Conservation (phyloP, 2,888 invertebrate genomes). For the Cheilosia impressa region DNA sequence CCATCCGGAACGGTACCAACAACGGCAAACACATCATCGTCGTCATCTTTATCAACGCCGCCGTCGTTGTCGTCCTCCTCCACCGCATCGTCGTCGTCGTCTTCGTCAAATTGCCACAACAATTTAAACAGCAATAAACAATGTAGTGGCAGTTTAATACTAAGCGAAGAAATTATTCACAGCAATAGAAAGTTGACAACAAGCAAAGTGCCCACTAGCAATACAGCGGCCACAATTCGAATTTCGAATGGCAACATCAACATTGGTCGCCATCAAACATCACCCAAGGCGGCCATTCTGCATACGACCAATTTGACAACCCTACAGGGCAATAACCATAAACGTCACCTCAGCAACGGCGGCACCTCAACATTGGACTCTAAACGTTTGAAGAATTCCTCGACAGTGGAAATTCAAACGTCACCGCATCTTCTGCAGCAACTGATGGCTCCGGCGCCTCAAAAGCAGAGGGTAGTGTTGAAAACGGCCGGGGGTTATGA, state of each 20-base stretch:
- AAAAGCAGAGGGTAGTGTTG: slow-evolving; percentile 77
- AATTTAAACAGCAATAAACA: slow-evolving; percentile 65
- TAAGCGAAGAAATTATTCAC: slow-evolving; percentile 69
- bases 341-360: slow-evolving; percentile 79
- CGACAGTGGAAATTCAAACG: slow-evolving; percentile 79
- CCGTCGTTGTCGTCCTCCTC: slow-evolving; percentile 29
- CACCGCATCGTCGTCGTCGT: slow-evolving; percentile 37
- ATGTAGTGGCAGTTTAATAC: slow-evolving; percentile 57
- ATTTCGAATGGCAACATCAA: slow-evolving; percentile 76
- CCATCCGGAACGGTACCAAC: slow-evolving; percentile 29
- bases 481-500: slow-evolving; percentile 80
- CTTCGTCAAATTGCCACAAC: slow-evolving; percentile 71
- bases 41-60: slow-evolving; percentile 52
- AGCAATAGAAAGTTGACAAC: slow-evolving; percentile 61
- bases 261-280: slow-evolving; percentile 65
- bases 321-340: slow-evolving; percentile 77
- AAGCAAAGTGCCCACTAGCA: slow-evolving; percentile 62
- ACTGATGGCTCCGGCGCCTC: slow-evolving; percentile 85
- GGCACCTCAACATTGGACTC: slow-evolving; percentile 78
- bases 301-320: slow-evolving; percentile 76
- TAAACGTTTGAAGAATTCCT: slow-evolving; percentile 81
- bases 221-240: slow-evolving; percentile 79
- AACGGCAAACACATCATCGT: slow-evolving; percentile 59
- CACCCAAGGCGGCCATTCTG: slow-evolving; percentile 76
- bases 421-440: slow-evolving; percentile 86